phyloP scores from a whole-genome alignment of 2,113 vertebrate species.

The Protobothrops flavoviridis region DNA sequence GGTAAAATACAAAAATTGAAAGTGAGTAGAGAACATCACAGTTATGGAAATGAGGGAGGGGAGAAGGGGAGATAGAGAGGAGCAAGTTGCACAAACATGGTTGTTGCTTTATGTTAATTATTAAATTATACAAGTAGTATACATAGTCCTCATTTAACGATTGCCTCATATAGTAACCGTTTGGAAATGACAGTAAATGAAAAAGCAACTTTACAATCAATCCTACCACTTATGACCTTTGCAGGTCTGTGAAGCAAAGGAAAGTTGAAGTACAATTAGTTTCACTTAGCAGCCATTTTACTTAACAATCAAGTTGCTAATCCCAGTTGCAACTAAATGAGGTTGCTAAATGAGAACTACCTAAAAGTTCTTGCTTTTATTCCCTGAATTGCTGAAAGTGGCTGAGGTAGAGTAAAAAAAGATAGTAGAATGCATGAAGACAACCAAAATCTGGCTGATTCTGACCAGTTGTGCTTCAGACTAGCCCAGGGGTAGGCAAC shows the following conservation, averaged over 20 bases:
- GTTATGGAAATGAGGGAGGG: neutral
- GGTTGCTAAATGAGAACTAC: neutral
- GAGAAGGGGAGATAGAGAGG: neutral
- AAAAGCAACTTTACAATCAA: neutral
- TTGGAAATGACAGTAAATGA: neutral
- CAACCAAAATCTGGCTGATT: neutral
- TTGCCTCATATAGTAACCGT: neutral
- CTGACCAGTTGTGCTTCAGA: neutral
- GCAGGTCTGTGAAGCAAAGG: neutral
- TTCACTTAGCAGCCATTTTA: neutral
- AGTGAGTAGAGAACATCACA: slow-evolving; percentile 68
- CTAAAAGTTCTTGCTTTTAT: neutral
- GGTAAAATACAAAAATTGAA: slow-evolving; percentile 99
- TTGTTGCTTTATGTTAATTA: neutral
- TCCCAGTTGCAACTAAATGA: neutral
- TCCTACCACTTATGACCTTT: neutral
- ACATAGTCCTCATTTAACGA: neutral
- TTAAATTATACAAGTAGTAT: neutral
- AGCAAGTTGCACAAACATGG: neutral
- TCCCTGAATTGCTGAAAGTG: neutral
- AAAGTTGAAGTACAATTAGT: neutral
- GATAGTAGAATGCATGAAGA: neutral
- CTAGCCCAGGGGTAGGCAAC: neutral
- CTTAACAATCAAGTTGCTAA: neutral
- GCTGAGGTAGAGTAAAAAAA: neutral